A percentile compares a stretch with the other conserved stretches of the same genome.
Evolutionary conservation across 2,797 vertebrate genomes (phyloP).

Genomic region (Paedocypris micromegethes): DNA sequence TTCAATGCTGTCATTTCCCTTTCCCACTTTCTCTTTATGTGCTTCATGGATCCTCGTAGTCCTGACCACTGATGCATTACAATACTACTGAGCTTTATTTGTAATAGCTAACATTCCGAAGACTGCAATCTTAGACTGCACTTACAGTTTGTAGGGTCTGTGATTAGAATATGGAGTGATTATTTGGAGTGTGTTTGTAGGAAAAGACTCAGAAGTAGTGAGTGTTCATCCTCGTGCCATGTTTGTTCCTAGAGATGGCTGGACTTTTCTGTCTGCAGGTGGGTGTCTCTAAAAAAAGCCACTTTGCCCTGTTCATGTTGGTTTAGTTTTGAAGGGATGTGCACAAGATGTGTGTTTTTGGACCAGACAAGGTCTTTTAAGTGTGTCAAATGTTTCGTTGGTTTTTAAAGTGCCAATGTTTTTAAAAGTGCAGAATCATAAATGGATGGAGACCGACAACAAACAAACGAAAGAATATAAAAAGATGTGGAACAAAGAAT

Average conservation of each 20-base stretch:
- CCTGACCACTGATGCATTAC: slow-evolving; percentile 6
- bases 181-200: slow-evolving; percentile 55
- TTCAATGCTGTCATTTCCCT: neutral
- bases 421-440: no score
- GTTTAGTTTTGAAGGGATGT: neutral
- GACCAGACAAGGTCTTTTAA: neutral
- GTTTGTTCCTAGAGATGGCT: slow-evolving; percentile 77
- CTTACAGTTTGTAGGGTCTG: no score
- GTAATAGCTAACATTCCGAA: neutral
- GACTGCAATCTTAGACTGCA: neutral
- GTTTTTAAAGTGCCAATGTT: no score
- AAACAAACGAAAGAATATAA: no score
- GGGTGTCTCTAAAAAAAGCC: slow-evolving; percentile 11
- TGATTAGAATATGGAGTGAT: no score
- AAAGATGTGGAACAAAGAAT: no score
- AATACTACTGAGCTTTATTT: neutral
- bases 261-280: slow-evolving; percentile 87
- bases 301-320: neutral
- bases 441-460: no score
- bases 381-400: neutral
- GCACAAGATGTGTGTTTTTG: slow-evolving; percentile 6
- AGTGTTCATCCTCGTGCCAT: slow-evolving; percentile 78
- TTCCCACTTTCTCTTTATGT: slow-evolving; percentile 19
- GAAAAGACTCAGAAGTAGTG: slow-evolving; percentile 68
- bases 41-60: slow-evolving; percentile 15